Base-by-base conservation (phyloP, 2,888 invertebrate genomes). In the Gymnoscelis rufifasciata region DNA sequence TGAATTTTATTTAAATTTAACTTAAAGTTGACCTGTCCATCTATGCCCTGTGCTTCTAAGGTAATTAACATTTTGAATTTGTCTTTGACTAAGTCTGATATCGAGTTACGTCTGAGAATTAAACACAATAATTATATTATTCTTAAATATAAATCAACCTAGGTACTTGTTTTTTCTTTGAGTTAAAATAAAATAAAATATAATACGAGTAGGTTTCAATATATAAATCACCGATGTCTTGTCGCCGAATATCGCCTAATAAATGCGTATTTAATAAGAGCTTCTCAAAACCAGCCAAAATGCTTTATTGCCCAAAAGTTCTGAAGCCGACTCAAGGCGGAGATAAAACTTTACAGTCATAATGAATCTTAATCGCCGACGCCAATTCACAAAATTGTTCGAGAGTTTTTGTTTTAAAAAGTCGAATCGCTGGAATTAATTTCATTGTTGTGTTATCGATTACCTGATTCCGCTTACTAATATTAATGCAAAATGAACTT, bases 321-420 rank as follows among this genome's bases (percentile, higher is more conserved):
- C 71, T 66, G 67, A 66, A 71, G 49, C 41, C 70, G 70, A 65
- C 48, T 48, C 43, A 30, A 48, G 43, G 31, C 48, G 37, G 37
- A 81, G 84, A 86, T 86, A 84, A 86, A 86, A 87, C 84, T 87
- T 86, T 78, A 80, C 77, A 81, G 69, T 80, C 80, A 82, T 84
- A 86, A 86, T 86, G 87, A 86, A 84, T 86, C 84, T 80, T 83
- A 84, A 83, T 83, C 80, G 78, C 14, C 70, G 67, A 71, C 74
- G 80, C 76, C 82, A 78, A 86, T 86, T 82, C 64, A 65, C 74
- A 68, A 83, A 84, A 80, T 83, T 83, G 79, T 81, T 83, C 73
- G 60, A 62, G 72, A 82, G 77, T 78, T 80, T 81, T 81, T n/a
- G n/a, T n/a, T 74, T 82, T 81, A 68, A 77, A 80, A 83, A 82